Evolutionary conservation across 2,113 vertebrate species (phyloP), one percentile per base, ranked within the genome.

Genomic region (Onychostoma macrolepis): DNA sequence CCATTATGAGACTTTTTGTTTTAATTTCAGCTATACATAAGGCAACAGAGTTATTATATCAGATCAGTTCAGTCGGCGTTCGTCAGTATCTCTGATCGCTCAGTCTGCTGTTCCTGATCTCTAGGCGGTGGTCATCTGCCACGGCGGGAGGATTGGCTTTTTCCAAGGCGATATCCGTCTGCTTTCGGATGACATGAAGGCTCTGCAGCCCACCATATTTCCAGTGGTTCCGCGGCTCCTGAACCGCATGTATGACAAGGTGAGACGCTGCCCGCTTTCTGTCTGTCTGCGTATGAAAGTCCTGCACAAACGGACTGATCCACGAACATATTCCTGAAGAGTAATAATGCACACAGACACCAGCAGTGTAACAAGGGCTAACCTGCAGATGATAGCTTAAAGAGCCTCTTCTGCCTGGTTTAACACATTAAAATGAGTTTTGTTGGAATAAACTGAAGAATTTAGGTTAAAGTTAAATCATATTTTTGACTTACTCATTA

Each of bases 191-290:
- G 98, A 99, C 38, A 99, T 99, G 98, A 99, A 99, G 90, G 95
- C 96, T 1, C 91, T 99, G 43, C 88, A 93, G 11, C 98, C 98
- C 10, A 99, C 98, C 87, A 97, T 99, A 88, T 99, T 99, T 90
- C 98, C 98, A 0, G 98, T 99, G 1, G 98, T 99, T 80, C 98
- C 98, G 0, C 95, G 98, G 48, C 94, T 99, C 58, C 93, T 99
- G n/a, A 99, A 99, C 93, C 96, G 98, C 88, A 99, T 99, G 98
- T 97, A 99, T 0, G 98, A 99, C 90, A 99, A 99, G 95, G 98
- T 99, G 89, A 93, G 94, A 0, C 30, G 28, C 28, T 26, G 61
- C 24, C 43, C 48, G 15, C 15, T 53, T 53, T 53, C 50, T 6
- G 50, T 53, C 13, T 50, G 50, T 53, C 50, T 53, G 19, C 53